phyloP scores from a whole-genome alignment of 2,113 vertebrate species.

The Muntiacus muntjak region DNA sequence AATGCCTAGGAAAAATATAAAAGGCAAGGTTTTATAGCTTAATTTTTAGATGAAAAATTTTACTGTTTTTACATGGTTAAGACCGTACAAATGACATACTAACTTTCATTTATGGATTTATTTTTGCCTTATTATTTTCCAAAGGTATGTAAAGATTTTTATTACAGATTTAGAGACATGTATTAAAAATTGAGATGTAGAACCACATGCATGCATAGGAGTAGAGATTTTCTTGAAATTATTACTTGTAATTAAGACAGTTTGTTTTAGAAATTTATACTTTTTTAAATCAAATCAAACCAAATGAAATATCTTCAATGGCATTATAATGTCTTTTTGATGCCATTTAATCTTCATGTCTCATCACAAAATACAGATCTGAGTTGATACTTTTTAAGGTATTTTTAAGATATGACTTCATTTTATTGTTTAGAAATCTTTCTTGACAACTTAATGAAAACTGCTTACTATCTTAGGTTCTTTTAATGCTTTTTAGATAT shows the following conservation, averaged over 20 bases:
- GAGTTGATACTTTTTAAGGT: background rate
- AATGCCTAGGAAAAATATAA: background rate
- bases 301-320: background rate
- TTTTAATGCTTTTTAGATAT: background rate
- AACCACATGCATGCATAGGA: background rate
- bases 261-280: background rate
- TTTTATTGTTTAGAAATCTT: conserved; percentile 37
- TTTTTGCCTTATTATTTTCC: background rate
- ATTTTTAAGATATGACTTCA: conserved; percentile 32
- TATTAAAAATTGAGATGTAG: background rate
- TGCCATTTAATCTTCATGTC: background rate
- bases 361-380: background rate
- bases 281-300: background rate
- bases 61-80: background rate
- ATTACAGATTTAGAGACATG: background rate
- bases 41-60: background rate
- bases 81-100: background rate
- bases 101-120: background rate
- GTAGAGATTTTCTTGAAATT: background rate
- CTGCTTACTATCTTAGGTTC: background rate
- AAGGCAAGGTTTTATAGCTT: background rate
- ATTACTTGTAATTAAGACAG: background rate
- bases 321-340: background rate
- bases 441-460: conserved; percentile 54
- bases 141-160: background rate